Conservation (phyloP, 1,140 invertebrate genomes). For the Drosophila baimaii region DNA sequence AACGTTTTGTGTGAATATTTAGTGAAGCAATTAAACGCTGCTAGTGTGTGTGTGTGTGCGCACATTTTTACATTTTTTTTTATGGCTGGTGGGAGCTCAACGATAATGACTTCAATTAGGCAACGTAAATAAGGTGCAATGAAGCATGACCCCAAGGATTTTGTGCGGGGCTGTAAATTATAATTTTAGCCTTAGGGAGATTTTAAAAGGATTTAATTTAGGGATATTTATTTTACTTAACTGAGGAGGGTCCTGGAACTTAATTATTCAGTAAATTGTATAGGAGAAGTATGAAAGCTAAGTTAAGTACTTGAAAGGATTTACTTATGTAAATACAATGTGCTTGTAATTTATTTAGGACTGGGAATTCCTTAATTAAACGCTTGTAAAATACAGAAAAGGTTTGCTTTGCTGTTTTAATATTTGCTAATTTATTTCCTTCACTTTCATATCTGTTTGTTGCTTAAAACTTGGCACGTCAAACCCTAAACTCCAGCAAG, state of each 20-base stretch:
- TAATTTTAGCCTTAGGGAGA: background rate
- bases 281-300: background rate
- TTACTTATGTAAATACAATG: background rate
- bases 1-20: conserved; percentile 55
- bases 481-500: background rate
- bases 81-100: conserved; percentile 41
- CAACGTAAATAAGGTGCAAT: conserved; percentile 34
- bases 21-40: conserved; percentile 51
- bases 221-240: too few relatives aligned
- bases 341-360: background rate
- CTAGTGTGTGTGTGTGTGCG: background rate
- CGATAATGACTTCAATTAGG: conserved; percentile 54
- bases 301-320: background rate
- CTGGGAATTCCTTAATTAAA: too few relatives aligned
- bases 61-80: conserved; percentile 32
- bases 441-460: background rate
- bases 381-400: background rate
- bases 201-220: conserved; percentile 18
- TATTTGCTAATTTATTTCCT: background rate
- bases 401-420: background rate
- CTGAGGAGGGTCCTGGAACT: background rate
- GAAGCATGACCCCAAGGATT: conserved; percentile 21
- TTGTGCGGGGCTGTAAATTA: background rate
- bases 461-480: background rate
- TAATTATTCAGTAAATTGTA: background rate